Evolutionary conservation across 2,888 invertebrate genomes (phyloP).

Genomic region (Ectemnius lituratus): DNA sequence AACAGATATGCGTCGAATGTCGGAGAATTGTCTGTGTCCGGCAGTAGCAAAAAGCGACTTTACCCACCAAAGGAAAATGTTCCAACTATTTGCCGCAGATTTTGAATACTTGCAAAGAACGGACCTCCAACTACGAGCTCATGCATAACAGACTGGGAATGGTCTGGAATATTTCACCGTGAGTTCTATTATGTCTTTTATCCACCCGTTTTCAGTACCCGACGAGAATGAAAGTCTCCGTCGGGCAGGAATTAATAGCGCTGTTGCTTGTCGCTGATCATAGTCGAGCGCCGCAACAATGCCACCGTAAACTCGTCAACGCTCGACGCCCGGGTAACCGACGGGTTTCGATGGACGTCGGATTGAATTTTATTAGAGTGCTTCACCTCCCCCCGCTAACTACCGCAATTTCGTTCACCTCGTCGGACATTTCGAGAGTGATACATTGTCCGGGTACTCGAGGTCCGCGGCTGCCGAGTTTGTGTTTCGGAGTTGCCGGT

Average conservation of each 20-base stretch:
- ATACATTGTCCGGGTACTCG: slow-evolving; percentile 3
- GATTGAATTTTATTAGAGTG: slow-evolving; percentile 4
- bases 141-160: no score
- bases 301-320: no score
- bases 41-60: slow-evolving; percentile 19
- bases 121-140: no score
- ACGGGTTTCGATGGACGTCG: no score
- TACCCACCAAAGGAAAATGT: slow-evolving; percentile 11
- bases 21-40: not conserved
- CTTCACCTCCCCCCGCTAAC: not conserved
- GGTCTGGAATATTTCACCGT: no score
- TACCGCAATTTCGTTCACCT: not conserved
- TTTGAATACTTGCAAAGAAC: not conserved
- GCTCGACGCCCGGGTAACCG: no score
- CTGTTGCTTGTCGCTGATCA: slow-evolving; percentile 1
- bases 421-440: slow-evolving; percentile 5
- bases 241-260: not conserved
- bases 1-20: slow-evolving; percentile 19
- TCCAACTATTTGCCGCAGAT: slow-evolving; percentile 33
- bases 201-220: no score
- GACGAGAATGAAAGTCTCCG: not conserved
- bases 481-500: not conserved
- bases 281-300: not conserved
- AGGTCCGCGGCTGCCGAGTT: not conserved
- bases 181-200: no score